Evolutionary conservation across 2,888 invertebrate species (phyloP), one percentile per base, ranked within the genome.

Genomic region (Seira ritae): DNA sequence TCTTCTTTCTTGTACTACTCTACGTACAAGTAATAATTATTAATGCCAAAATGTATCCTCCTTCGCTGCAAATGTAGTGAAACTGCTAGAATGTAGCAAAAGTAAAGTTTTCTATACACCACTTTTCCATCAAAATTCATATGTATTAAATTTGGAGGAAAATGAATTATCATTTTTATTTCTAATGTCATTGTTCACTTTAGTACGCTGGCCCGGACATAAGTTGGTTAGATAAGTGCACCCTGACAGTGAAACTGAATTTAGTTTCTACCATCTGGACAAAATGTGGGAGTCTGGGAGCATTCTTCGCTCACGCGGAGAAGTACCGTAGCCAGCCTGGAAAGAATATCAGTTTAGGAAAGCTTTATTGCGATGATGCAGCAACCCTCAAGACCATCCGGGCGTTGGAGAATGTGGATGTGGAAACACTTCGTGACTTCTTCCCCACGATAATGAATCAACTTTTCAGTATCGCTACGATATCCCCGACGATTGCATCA

Each of bases 171-270:
- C n/a, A n/a, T n/a, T n/a, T n/a, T n/a, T n/a, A n/a, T n/a, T n/a
- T n/a, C n/a, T n/a, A n/a, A n/a, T n/a, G n/a, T 55, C 17, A 55
- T 55, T 65, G 17, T 20, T 70, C n/a, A 31, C 78, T 85, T n/a
- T 68, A 89, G 89, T 89, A 88, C 70, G 87, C 88, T 46, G 89
- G 89, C 67, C 89, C 89, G 0, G 89, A 89, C 15, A 88, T 89
- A 37, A 84, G 76, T 6, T 89, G 87, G 87, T 55, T 89, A 85
- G 89, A 89, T 72, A 89, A 89, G 68, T 89, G 89, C 68, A 87
- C 89, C 0, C 22, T 89, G 1, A 81, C 87, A 8, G 88, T 88
- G 31, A 87, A 87, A 60, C 84, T 89, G 20, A 87, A 87, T 68
- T 70, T 87, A 23, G 60, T 87, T 8, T 88, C 88, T 22, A 88